Evolutionary conservation across 2,888 invertebrate species (phyloP), one percentile per base, ranked within the genome.

Genomic region (Tuta absoluta): DNA sequence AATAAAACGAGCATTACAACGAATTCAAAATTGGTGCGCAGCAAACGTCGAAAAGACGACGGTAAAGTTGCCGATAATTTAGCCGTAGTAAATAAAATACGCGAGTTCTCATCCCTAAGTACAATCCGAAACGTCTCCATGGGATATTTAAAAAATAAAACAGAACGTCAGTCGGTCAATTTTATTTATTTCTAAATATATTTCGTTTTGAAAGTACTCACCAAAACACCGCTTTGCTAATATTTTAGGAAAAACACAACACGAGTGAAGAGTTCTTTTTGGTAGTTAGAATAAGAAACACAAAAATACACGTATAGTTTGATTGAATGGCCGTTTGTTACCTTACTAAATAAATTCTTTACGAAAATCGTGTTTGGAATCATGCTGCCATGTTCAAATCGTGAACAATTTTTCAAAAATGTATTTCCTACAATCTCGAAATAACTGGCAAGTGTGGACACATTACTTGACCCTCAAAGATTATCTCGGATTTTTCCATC

Each of bases 61-160:
- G 17, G 21, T 33, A 60, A 33, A 33, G 33, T 12, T 17, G 37
- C 19, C 45, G 45, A 45, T 24, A 45, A 23, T 48, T 8, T 12
- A 1, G 45, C 60, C 23, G 45, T 45, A 21, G n/a, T 11, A 60
- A 45, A 60, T 17, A 38, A 59, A 21, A 5, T 21, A 60, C 24
- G 41, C 60, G 24, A 37, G 24, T 38, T 19, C 17, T 33, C n/a
- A 2, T 58, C 33, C 37, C 28, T 21, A 59, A 49, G 23, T 23
- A 61, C 10, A 60, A 45, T 19, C 41, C 62, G 63, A 57, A 48
- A 64, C 66, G 49, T 53, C 45, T 48, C 49, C 49, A 49, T 69
- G 71, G 80, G 81, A 73, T 70, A 68, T 68, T 67, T 71, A 65
- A 71, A 75, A 80, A 82, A 83, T 82, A 80, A 81, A 83, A 82